phyloP scores from a whole-genome alignment of 2,113 vertebrate genomes.

The Callithrix jacchus region DNA sequence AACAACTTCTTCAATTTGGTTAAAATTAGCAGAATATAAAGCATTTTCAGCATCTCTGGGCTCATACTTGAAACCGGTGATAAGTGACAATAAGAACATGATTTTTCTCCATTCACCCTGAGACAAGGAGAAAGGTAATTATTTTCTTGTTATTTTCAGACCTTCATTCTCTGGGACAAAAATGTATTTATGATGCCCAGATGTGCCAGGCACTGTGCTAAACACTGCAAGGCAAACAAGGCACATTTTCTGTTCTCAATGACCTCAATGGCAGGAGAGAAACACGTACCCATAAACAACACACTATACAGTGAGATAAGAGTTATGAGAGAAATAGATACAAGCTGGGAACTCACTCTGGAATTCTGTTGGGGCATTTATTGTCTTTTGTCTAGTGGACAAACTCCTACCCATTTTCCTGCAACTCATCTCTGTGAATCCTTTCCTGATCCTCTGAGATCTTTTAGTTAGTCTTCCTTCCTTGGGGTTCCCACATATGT shows the following conservation, averaged over 20 bases:
- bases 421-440: not conserved
- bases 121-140: not conserved
- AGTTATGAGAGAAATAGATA: not conserved
- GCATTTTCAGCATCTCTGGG: not conserved
- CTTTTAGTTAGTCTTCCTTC: not conserved
- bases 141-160: not conserved
- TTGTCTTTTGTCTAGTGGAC: not conserved
- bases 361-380: not conserved
- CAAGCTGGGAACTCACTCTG: not conserved
- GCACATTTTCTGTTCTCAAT: not conserved
- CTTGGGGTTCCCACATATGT: not conserved
- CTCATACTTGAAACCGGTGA: not conserved
- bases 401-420: not conserved
- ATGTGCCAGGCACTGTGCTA: not conserved
- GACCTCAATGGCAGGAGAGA: not conserved
- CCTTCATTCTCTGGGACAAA: not conserved
- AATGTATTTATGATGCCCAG: not conserved
- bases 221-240: not conserved
- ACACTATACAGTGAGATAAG: not conserved
- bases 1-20: slow-evolving; percentile 51
- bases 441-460: not conserved
- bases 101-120: not conserved
- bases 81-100: not conserved
- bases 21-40: slow-evolving; percentile 34
- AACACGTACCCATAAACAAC: accelerated